Conservation (phyloP, 2,113 vertebrate genomes). For the Notothenia coriiceps region DNA sequence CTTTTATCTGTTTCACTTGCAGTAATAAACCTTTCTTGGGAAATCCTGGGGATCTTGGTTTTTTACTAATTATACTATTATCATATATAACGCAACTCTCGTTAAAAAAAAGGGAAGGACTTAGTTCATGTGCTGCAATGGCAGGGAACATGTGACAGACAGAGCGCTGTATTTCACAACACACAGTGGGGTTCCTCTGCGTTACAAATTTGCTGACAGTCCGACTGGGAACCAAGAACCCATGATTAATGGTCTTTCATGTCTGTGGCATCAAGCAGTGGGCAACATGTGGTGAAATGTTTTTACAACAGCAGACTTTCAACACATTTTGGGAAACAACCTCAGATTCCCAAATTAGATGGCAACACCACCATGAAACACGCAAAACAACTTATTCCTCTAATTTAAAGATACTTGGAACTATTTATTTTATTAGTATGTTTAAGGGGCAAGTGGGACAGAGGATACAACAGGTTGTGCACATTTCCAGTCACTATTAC, state of each 20-base stretch:
- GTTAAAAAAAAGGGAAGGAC: constrained; percentile 60
- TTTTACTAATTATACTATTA: neutral
- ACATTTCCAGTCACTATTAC: constrained; percentile 54
- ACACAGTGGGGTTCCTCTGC: constrained; percentile 45
- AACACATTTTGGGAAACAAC: neutral
- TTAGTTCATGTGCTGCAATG: constrained; percentile 25
- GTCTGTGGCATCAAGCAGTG: constrained; percentile 34
- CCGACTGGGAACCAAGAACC: constrained; percentile 31
- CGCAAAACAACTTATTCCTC: neutral
- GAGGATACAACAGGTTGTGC: constrained; percentile 13
- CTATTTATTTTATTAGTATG: neutral
- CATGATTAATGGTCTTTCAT: constrained; percentile 56
- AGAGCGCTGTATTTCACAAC: constrained; percentile 71
- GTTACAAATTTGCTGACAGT: constrained; percentile 64
- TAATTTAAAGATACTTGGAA: neutral
- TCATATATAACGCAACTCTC: constrained; percentile 28
- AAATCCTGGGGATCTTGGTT: neutral
- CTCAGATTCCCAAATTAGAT: neutral
- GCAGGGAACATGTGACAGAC: constrained; percentile 75
- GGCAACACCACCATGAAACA: neutral
- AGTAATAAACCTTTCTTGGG: neutral
- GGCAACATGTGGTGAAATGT: neutral
- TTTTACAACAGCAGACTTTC: constrained; percentile 1
- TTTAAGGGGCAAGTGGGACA: neutral
- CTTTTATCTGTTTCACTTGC: neutral